Base-by-base conservation (phyloP, 2,113 vertebrate species). In the Malurus alboscapulatus region DNA sequence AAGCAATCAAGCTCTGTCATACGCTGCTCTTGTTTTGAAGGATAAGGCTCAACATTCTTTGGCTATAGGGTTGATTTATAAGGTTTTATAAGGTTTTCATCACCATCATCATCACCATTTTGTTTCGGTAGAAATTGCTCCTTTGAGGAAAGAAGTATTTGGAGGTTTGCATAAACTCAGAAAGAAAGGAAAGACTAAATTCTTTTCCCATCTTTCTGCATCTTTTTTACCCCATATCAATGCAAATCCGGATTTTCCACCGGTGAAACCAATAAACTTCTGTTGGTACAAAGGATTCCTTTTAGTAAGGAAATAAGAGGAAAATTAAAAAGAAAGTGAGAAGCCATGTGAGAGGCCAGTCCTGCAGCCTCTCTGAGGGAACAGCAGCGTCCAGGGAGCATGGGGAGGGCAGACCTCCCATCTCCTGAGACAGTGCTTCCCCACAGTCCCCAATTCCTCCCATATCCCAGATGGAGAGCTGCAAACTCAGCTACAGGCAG, bases 401-500 rank as follows among this genome's bases (percentile, higher is more conserved):
- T 5, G 1, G 5, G 19, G 27, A 85, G 32, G 24, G 40, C 16
- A 58, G 83, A 63, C 11, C 30, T 57, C 40, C 74, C 0, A 0
- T 20, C 16, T 62, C 34, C 76, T 15, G 29, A 68, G 53, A 50
- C 0, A 0, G 25, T 1, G 1, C 54, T 69, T 51, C 69, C 74
- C 69, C 6, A 3, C 65, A 32, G 17, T 4, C 24, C 69, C 27
- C 13, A 2, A 0, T 29, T 82, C 57, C 30, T 48, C 21, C 24
- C 40, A 5, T 17, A n/a, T 48, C 24, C 61, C 69, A n/a, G 51
- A 8, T 3, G 2, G 38, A 53, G 55, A 57, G 48, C 51, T 69
- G 47, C 36, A 62, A 78, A 74, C 24, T 17, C 71, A n/a, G 26
- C 50, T 30, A 8, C 17, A 12, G 65, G 40, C 27, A 73, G 30